Evolutionary conservation across 2,113 vertebrate species (phyloP).

Genomic region (Eulemur macaco): DNA sequence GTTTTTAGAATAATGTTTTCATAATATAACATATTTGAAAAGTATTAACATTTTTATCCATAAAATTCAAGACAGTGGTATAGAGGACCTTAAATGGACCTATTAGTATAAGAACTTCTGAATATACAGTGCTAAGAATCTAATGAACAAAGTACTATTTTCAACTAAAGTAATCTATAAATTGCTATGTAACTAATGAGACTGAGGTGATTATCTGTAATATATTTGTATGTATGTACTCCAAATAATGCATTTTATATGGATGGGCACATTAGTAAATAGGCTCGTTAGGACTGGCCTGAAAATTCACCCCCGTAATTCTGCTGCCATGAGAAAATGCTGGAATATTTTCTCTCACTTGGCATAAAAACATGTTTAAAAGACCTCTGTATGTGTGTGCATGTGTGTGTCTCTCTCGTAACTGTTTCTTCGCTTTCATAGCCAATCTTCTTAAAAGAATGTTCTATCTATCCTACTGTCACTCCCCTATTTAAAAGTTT

Average conservation of each 20-base stretch:
- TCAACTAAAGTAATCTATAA: neutral
- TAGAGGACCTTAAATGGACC: neutral
- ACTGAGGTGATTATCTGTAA: neutral
- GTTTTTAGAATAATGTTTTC: conserved; percentile 10
- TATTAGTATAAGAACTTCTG: neutral
- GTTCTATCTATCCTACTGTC: neutral
- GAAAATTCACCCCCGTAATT: neutral
- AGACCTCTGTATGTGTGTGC: neutral
- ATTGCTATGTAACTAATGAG: neutral
- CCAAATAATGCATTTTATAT: neutral
- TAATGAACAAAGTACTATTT: neutral
- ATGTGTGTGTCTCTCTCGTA: too few species aligned
- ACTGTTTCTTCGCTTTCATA: neutral
- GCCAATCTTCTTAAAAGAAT: neutral
- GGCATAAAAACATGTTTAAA: neutral
- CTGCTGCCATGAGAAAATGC: neutral
- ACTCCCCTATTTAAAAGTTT: neutral
- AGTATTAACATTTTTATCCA: neutral
- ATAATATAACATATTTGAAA: neutral
- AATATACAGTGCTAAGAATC: neutral
- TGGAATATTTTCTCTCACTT: neutral
- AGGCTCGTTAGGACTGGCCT: neutral
- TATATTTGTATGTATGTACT: neutral
- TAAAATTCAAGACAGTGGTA: neutral
- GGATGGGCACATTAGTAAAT: neutral